Evolutionary conservation across 2,113 vertebrate genomes (phyloP), one percentile per base, ranked within the genome.

Genomic region (Hyperoodon ampullatus): DNA sequence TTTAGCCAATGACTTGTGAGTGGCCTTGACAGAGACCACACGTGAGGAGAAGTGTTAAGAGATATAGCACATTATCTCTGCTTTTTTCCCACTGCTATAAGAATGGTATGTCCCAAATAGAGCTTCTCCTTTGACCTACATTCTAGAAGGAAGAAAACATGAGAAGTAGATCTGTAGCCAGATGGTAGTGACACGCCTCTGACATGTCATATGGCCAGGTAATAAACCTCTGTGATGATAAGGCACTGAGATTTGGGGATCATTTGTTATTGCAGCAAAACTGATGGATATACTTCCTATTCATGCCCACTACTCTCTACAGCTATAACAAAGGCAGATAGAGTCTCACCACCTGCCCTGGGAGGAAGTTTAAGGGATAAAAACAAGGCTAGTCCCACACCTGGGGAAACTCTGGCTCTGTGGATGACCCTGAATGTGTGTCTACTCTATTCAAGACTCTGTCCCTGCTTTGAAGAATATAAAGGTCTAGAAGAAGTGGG

Each of bases 251-350:
- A 58, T 42, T 19, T 5, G 14, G 66, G 78, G 60, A 8, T 4
- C 58, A 55, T 30, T 72, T 44, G 89, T 91, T 47, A 26, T 55
- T 30, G 9, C 44, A 70, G 63, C 42, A n/a, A 72, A 65, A 6
- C 58, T 78, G 81, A 42, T 6, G 6, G 10, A 24, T 35, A 35
- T 16, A 15, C 23, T 24, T 18, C 4, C 47, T 26, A n/a, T 11
- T 61, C 24, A 5, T 0, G 5, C 35, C 26, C 13, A 2, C 30
- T 11, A 1, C 18, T 77, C 13, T 58, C n/a, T 50, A 3, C 1
- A 23, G 82, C 71, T 53, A 0, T 18, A 13, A 89, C 6, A n/a
- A 70, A 58, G 55, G 44, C 30, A 30, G 72, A 12, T 0, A 28
- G 50, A 65, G 3, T 35, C 42, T 16, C 35, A 2, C 44, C 6